Conservation (phyloP, 1,140 invertebrate species). For the Ptiloglossa arizonensis region DNA sequence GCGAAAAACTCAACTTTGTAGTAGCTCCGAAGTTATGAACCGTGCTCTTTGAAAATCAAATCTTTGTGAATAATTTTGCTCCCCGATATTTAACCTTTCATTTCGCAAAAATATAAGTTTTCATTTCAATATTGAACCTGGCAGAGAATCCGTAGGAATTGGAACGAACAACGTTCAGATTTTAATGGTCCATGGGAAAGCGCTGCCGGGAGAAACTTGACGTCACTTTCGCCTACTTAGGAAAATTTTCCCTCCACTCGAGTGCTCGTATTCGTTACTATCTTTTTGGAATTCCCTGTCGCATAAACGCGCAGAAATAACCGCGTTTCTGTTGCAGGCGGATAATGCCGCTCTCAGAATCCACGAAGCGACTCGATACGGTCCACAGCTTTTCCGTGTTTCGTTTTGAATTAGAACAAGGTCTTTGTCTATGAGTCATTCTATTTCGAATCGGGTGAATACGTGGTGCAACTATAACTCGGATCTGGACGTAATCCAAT, state of each 20-base stretch:
- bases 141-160: background rate
- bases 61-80: no score
- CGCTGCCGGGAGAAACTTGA: background rate
- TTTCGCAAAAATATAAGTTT: no score
- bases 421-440: constrained; percentile 67
- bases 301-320: constrained; percentile 23
- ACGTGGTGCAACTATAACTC: constrained; percentile 43
- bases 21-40: no score
- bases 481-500: constrained; percentile 60
- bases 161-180: no score
- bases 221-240: background rate
- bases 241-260: background rate
- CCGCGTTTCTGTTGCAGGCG: background rate
- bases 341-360: constrained; percentile 10
- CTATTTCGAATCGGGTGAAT: constrained; percentile 60
- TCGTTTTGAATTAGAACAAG: constrained; percentile 65
- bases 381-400: constrained; percentile 51
- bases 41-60: no score
- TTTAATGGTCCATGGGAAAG: background rate
- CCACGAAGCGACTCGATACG: constrained; percentile 31
- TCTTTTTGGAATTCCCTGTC: background rate
- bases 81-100: no score
- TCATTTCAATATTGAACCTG: no score
- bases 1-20: no score
- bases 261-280: background rate